Base-by-base conservation (phyloP, 2,888 invertebrate species). In the Mechanitis messenoides region DNA sequence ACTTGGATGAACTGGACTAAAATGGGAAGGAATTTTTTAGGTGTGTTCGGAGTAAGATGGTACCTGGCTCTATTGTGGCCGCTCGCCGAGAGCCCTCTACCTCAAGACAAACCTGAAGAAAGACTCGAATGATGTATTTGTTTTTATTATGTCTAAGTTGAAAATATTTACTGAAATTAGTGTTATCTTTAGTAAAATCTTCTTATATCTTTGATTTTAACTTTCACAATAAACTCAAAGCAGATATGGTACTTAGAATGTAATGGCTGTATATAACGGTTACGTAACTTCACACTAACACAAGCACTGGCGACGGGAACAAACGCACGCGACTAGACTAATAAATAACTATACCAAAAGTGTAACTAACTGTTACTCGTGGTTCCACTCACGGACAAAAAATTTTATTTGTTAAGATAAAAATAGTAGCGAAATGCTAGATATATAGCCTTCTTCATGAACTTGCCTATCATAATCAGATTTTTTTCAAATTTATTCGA, bases 21-120 rank as follows among this genome's bases (percentile, higher is more conserved):
- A 0, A 92, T 91, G 88, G 91, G 83, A 63, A 80, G 91, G 53
- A 97, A 97, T 81, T 71, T 96, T 6, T 80, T 91, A 62, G 90
- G 92, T 69, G 93, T 94, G 2, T 92, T 74, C 59, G 75, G 74
- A 1, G 53, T 58, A 3, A 79, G 67, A 33, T 86, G 86, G 86
- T 79, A 79, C 47, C 74, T 74, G 33, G 78, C 83, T 4, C 53
- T 83, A 0, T 0, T 85, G 0, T 84, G 79, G 67, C 85, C 86
- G 0, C 77, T 85, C 61, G 70, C 70, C 55, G 60, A 71, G 3
- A 85, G 82, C 67, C 75, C 78, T 38, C 61, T 79, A n/a, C 77
- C 79, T 2, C 55, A 67, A 7, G 42, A 42, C 11, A 5, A 42
- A 42, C 42, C 42, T 9, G 42, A 42, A 9, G 42, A 7, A 9